Base-by-base conservation (phyloP, 2,888 invertebrate species). In the Cancer borealis region DNA sequence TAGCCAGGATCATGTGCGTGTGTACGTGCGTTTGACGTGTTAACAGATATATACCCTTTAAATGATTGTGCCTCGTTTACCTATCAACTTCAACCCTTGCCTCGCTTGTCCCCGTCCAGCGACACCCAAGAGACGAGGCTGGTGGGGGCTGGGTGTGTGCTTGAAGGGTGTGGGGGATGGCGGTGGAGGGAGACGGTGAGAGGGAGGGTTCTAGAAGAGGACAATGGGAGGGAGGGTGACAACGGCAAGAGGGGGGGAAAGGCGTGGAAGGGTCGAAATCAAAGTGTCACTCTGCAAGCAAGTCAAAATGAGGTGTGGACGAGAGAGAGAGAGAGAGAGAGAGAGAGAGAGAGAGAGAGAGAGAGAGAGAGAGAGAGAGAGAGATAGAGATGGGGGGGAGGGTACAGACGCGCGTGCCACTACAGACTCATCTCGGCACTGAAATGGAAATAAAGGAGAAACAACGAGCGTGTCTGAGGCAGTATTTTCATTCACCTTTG, bases 111-210 rank as follows among this genome's bases (percentile, higher is more conserved):
- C 88, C 54, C 90, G 17, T 26, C 54, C 90, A 30, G 12, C 79
- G 79, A 79, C 79, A 79, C 79, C 79, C 10, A 30, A 79, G 79
- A 30, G 79, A 79, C 30, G 26, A 30, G 26, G 30, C 45, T 17
- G 30, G 46, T 17, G n/a, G n/a, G 21, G 6, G 79, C 17, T 39
- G 39, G 46, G 30, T 39, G 87, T 26, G 88, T 45, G 66, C 66
- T 66, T 21, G 88, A 46, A 46, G 88, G 88, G 47, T 88, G 88
- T 88, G 39, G 89, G n/a, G 46, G 88, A 1, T 21, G 90, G 90
- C 1, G 54, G 30, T 26, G 90, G 90, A n/a, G 90, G 10, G 26
- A 26, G 49, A n/a, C 17, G 54, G 54, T 30, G 54, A 26, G 90
- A 30, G n/a, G 90, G n/a, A 21, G 46, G 47, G 90, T 26, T 6